These are phyloP conservation scores for Hiodon tergisus DNA, from an alignment of 2,113 vertebrate genomes.

Conservation along the genomic window DNA sequence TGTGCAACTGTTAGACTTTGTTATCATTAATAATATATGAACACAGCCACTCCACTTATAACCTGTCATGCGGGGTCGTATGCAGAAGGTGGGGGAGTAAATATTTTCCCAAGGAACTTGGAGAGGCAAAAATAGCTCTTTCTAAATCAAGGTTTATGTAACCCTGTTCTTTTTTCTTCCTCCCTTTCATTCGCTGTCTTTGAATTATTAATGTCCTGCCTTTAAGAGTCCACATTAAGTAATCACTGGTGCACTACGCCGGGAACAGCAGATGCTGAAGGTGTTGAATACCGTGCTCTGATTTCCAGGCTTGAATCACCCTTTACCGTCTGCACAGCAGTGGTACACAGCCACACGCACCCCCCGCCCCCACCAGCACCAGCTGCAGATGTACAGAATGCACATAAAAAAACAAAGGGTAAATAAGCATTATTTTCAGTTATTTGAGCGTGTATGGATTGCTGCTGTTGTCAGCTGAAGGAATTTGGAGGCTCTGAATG, in stretches of 20 bases:
- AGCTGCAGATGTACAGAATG: no score
- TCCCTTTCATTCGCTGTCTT: background rate
- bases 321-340: background rate
- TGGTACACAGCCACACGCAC: no score
- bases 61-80: slow-evolving; percentile 6
- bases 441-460: no score
- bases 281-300: slow-evolving; percentile 14
- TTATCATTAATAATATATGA: slow-evolving; percentile 31
- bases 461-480: no score
- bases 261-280: slow-evolving; percentile 1
- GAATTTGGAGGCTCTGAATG: no score
- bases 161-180: slow-evolving; percentile 9
- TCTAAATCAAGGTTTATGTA: slow-evolving; percentile 31
- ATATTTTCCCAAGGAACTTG: slow-evolving; percentile 26
- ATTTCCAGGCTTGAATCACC: background rate
- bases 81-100: slow-evolving; percentile 2
- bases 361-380: no score
- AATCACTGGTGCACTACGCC: background rate
- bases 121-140: slow-evolving; percentile 13
- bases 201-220: slow-evolving; percentile 31
- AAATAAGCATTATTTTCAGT: no score
- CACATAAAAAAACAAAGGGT: no score
- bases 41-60: slow-evolving; percentile 19
- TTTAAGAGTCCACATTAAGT: slow-evolving; percentile 22
- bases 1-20: slow-evolving; percentile 16